These are phyloP conservation scores for Pseudococcus longispinus DNA, from an alignment of 2,888 invertebrate species.

Conservation along the genomic window DNA sequence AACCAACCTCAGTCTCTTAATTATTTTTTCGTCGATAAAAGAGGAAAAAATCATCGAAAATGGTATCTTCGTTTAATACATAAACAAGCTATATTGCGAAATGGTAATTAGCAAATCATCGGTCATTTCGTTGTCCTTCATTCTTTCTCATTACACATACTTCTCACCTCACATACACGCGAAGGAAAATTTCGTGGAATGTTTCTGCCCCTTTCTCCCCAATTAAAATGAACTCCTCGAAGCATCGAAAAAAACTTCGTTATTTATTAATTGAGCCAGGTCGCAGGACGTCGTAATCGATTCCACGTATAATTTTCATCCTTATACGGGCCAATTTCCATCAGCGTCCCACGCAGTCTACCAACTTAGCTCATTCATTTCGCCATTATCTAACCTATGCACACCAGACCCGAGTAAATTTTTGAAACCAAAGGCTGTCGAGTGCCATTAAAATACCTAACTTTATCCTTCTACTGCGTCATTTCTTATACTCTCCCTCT, in stretches of 20 bases:
- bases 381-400: neutral
- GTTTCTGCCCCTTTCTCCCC: neutral
- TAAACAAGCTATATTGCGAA: neutral
- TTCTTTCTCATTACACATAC: no score
- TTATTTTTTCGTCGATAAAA: neutral
- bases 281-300: neutral
- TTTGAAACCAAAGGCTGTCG: neutral
- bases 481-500: neutral
- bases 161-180: no score
- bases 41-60: neutral
- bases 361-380: neutral
- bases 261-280: neutral
- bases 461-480: neutral
- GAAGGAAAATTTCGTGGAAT: neutral
- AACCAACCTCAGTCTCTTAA: neutral
- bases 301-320: neutral
- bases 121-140: no score
- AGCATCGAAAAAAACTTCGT: neutral
- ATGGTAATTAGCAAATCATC: no score
- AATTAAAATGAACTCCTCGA: neutral
- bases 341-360: neutral
- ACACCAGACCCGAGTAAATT: neutral
- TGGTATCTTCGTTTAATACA: neutral
- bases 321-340: neutral
- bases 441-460: constrained; percentile 12